Percentiles rank a stretch among this genome's conserved stretches.
Conservation (phyloP, 2,797 vertebrate species). For the Eleutherodactylus coqui region DNA sequence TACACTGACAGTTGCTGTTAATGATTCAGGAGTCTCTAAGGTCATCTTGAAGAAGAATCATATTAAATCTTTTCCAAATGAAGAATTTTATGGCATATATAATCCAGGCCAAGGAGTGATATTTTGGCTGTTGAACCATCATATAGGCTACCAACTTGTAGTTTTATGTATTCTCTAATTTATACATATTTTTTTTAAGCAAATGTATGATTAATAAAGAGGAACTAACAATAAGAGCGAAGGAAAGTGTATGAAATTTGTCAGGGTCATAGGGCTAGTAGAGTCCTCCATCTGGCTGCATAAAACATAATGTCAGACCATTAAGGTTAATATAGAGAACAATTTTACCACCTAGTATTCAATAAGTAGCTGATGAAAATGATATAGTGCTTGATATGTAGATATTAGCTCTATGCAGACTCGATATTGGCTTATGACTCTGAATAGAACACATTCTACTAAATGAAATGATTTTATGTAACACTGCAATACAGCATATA, state of each 20-base stretch:
- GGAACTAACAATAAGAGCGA: background rate
- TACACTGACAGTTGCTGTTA: slow-evolving; percentile 50
- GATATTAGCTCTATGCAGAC: too few species aligned
- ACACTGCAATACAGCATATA: background rate
- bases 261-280: background rate
- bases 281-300: background rate
- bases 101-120: slow-evolving; percentile 9
- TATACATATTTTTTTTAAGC: slow-evolving; percentile 6
- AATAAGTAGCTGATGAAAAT: background rate
- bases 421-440: background rate
- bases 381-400: background rate
- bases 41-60: slow-evolving; percentile 40
- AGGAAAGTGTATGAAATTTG: slow-evolving; percentile 1
- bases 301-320: slow-evolving; percentile 25
- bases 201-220: background rate
- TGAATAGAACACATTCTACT: background rate
- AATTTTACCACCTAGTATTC: slow-evolving; percentile 10
- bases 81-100: slow-evolving; percentile 40
- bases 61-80: slow-evolving; percentile 46
- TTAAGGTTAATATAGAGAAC: slow-evolving; percentile 29
- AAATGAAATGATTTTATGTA: background rate
- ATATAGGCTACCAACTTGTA: background rate
- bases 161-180: background rate
- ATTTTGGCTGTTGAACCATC: slow-evolving; percentile 19
- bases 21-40: slow-evolving; percentile 54